These are phyloP conservation scores for Ancistrus triradiatus DNA, from an alignment of 2,113 vertebrate genomes.

Conservation along the genomic window DNA sequence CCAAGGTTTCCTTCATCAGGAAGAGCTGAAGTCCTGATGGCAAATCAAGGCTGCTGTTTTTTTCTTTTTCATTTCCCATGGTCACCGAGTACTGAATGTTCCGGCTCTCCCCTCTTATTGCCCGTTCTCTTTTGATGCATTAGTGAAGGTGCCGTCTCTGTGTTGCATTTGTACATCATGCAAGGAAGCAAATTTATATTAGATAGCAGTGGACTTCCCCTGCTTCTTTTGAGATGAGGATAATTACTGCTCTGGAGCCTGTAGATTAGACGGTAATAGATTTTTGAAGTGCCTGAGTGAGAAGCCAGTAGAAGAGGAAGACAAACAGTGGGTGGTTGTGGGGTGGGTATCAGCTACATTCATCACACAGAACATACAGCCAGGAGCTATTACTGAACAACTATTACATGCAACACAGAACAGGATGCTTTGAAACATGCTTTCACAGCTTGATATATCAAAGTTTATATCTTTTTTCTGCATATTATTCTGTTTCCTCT, in stretches of 20 bases:
- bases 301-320: conserved; percentile 39
- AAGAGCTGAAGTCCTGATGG: conserved; percentile 46
- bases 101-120: conserved; percentile 45
- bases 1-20: conserved; percentile 48
- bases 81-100: conserved; percentile 52
- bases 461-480: too few relatives aligned
- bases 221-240: conserved; percentile 55
- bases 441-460: neutral
- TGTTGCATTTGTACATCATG: conserved; percentile 64
- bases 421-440: conserved; percentile 2
- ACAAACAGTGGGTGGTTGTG: conserved; percentile 19
- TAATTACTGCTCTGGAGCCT: conserved; percentile 62
- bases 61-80: conserved; percentile 53
- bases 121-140: conserved; percentile 47
- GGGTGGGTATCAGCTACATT: conserved; percentile 17
- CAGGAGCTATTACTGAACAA: conserved; percentile 20
- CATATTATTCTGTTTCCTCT: too few relatives aligned
- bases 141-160: conserved; percentile 51
- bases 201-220: conserved; percentile 67
- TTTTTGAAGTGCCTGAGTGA: conserved; percentile 39
- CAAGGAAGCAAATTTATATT: conserved; percentile 62
- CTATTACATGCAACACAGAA: neutral
- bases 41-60: conserved; percentile 37
- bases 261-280: conserved; percentile 55
- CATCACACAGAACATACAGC: conserved; percentile 24